These are phyloP conservation scores for Caenorhabditis zanzibari DNA, from an alignment of 2,888 invertebrate genomes.

Conservation along the genomic window DNA sequence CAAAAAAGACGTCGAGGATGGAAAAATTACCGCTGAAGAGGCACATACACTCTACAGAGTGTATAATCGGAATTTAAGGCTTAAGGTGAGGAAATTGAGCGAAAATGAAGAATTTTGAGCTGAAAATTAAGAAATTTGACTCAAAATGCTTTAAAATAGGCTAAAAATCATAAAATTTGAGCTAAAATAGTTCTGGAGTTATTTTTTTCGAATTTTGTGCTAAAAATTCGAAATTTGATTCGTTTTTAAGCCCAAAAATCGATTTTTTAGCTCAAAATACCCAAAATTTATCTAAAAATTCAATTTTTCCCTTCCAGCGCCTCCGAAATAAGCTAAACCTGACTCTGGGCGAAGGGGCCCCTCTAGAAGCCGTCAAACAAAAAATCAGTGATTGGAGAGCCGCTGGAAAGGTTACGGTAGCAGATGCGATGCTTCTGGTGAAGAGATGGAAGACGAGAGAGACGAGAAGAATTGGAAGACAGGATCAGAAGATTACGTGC, in stretches of 20 bases:
- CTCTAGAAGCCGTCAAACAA: conserved; percentile 56
- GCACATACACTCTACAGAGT: conserved; percentile 57
- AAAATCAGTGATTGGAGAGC: conserved; percentile 46
- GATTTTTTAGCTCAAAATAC: background rate
- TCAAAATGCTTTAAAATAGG: background rate
- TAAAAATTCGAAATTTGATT: background rate
- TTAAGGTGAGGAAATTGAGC: conserved; percentile 46
- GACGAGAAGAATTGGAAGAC: conserved; percentile 68
- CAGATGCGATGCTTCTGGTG: conserved; percentile 63
- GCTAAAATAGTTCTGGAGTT: too few species aligned
- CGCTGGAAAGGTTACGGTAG: conserved; percentile 50
- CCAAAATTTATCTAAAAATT: background rate
- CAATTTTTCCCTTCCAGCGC: conserved; percentile 26
- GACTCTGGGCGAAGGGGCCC: conserved; percentile 48
- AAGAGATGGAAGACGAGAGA: conserved; percentile 75
- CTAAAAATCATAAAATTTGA: background rate
- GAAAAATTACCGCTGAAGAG: conserved; percentile 56
- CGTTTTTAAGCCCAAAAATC: conserved; percentile 2
- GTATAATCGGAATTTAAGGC: conserved; percentile 59
- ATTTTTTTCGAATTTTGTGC: too few species aligned
- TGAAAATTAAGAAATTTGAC: too few species aligned
- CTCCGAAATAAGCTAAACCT: conserved; percentile 48
- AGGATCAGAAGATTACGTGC: conserved; percentile 69
- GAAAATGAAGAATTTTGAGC: background rate
- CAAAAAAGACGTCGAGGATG: conserved; percentile 64